Evolutionary conservation across 2,797 vertebrate genomes (phyloP).

Genomic region (Crenuchus spilurus): DNA sequence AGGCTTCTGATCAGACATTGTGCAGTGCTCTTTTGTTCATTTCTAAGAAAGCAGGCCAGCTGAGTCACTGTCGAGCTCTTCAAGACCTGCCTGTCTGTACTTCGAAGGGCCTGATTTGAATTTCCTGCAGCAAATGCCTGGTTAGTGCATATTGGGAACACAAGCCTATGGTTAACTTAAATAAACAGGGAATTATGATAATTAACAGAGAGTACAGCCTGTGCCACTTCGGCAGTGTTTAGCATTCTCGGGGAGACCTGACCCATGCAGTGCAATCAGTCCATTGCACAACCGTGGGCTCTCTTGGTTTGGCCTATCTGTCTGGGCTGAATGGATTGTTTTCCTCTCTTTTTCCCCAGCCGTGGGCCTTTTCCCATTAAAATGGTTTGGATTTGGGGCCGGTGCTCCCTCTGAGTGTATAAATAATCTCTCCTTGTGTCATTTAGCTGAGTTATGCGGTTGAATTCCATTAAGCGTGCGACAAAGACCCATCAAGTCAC

Average conservation of each 20-base stretch:
- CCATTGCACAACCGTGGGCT: neutral
- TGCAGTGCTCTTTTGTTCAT: neutral
- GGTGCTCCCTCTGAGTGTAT: constrained; percentile 63
- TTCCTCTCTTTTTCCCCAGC: constrained; percentile 59
- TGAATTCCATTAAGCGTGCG: constrained; percentile 48
- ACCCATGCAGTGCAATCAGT: constrained; percentile 1
- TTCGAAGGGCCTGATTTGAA: neutral
- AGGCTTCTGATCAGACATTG: constrained; percentile 13
- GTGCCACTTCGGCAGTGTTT: neutral
- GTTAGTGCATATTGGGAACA: neutral
- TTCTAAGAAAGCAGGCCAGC: neutral
- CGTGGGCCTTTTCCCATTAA: constrained; percentile 72
- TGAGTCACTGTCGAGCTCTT: neutral
- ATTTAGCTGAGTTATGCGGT: constrained; percentile 60
- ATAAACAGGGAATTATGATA: constrained; percentile 71
- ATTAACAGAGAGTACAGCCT: constrained; percentile 57
- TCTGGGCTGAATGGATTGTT: constrained; percentile 33
- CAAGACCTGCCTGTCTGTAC: neutral
- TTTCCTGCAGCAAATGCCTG: neutral
- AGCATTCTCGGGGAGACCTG: constrained; percentile 8
- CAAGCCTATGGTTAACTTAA: constrained; percentile 6
- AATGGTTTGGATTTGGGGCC: constrained; percentile 67
- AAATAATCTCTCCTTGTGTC: constrained; percentile 64
- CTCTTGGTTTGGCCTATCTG: neutral
- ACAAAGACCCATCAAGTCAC: constrained; percentile 17